phyloP scores from a whole-genome alignment of 2,797 vertebrate genomes.

The Acrossocheilus fasciatus region DNA sequence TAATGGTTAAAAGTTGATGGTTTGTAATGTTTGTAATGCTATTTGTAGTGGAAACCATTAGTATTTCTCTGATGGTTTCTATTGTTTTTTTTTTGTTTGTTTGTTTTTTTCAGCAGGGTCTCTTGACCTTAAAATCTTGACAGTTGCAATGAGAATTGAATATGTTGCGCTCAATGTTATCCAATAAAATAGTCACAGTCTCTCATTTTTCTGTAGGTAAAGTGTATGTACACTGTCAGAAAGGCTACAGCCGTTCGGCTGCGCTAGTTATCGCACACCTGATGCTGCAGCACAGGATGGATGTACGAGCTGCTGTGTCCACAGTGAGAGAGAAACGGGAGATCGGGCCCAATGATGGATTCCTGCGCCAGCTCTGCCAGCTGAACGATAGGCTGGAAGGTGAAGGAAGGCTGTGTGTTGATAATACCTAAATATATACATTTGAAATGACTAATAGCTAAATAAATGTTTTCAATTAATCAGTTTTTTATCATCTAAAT shows the following conservation, averaged over 20 bases:
- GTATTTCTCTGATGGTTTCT: background rate
- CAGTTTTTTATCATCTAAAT: background rate
- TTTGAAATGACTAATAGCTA: slow-evolving; percentile 61
- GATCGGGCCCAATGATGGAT: slow-evolving; percentile 95
- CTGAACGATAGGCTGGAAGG: slow-evolving; percentile 82
- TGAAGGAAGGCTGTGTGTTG: slow-evolving; percentile 71
- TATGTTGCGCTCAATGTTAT: background rate
- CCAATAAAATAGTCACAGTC: background rate
- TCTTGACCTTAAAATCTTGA: background rate
- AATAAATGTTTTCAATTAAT: background rate
- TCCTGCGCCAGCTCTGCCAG: slow-evolving; percentile 90
- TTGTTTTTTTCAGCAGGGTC: background rate
- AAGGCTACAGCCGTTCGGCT: slow-evolving; percentile 97
- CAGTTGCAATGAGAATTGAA: background rate
- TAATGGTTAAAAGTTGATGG: background rate
- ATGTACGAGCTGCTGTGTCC: slow-evolving; percentile 83
- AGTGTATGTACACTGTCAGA: slow-evolving; percentile 93
- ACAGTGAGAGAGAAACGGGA: slow-evolving; percentile 86
- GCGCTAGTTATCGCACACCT: slow-evolving; percentile 91
- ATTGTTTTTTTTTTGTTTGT: background rate
- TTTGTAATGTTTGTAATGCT: background rate
- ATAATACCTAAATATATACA: background rate
- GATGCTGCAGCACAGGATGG: slow-evolving; percentile 89
- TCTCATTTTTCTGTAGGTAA: slow-evolving; percentile 76
- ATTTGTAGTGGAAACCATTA: background rate